These are phyloP conservation scores for Troglohyphantes excavatus DNA, from an alignment of 2,888 invertebrate species.

Conservation along the genomic window DNA sequence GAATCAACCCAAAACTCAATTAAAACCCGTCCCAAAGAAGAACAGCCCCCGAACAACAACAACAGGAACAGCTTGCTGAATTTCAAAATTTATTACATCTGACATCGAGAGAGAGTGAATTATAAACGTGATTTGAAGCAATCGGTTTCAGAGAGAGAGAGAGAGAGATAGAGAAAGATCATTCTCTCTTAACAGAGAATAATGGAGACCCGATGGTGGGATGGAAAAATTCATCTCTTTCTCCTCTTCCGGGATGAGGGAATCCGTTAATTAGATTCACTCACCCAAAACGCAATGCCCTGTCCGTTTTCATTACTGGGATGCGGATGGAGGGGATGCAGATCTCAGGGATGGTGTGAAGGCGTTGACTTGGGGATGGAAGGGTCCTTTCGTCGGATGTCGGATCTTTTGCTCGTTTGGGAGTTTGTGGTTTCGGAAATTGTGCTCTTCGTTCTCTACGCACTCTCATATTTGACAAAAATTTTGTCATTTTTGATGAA, in stretches of 20 bases:
- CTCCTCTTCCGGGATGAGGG: background rate
- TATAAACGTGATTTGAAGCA: slow-evolving; percentile 53
- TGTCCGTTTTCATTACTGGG: slow-evolving; percentile 54
- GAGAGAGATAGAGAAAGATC: slow-evolving; percentile 8
- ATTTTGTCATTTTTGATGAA: no score
- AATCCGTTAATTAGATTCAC: slow-evolving; percentile 60
- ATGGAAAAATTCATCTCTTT: slow-evolving; percentile 46
- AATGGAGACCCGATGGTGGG: slow-evolving; percentile 36
- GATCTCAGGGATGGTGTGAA: background rate
- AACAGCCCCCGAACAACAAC: background rate
- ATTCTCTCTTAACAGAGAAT: slow-evolving; percentile 39
- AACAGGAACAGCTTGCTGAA: slow-evolving; percentile 11
- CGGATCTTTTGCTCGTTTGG: background rate
- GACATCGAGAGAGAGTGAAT: slow-evolving; percentile 36
- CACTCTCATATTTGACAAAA: no score
- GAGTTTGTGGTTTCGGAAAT: background rate
- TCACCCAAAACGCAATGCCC: slow-evolving; percentile 29
- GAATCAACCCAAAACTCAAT: slow-evolving; percentile 10
- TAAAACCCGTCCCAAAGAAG: background rate
- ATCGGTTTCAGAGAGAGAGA: slow-evolving; percentile 13
- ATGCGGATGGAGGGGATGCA: slow-evolving; percentile 39
- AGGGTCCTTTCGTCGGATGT: background rate
- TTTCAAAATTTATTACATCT: slow-evolving; percentile 30
- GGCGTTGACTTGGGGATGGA: background rate
- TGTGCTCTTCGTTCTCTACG: no score